Base-by-base conservation (phyloP, 92 coral and sea anemone species). In the Umimayanthus kanabou region DNA sequence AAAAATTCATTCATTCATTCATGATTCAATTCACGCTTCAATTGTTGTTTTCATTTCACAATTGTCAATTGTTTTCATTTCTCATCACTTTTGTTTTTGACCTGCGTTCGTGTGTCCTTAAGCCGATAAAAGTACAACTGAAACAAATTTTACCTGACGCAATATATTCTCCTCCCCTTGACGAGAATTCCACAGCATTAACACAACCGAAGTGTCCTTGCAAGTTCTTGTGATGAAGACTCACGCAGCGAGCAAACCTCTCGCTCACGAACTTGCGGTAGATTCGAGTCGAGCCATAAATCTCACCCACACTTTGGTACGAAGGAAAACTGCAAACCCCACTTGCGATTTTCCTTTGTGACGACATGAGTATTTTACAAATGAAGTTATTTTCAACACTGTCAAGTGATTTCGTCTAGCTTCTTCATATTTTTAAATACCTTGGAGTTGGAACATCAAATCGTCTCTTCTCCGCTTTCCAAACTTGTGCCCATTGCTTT, bases 121-220 rank as follows among this genome's bases (percentile, higher is more conserved):
- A 10, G 57, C 57, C 14, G 11, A 50, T 50, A 50, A 43, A 43
- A 7, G 7, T n/a, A 9, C 16, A 11, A 58, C 67, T 58, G 20
- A 16, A 58, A 13, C 67, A 58, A 58, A 58, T 7, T 78, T 61
- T 88, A 97, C 99, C 99, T 92, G 99, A 97, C 20, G 92, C 99
- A 65, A 97, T 91, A 83, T 90, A 94, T 79, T 95, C 98, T 39
- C 99, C 99, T 57, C 98, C 96, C 69, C 88, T 90, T 23, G 92
- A 93, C 0, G 98, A 97, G 89, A 97, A 94, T 84, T 92, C 99
- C 55, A 97, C 88, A 7, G 99, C 99, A 91, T 97, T 97, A 28
- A 97, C 99, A 79, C 99, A 97, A 15, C 98, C 98, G 87, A 75
- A 95, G 84, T 97, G 99, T 7, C 99, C 99, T 72, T 88, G 91